Percentiles rank a stretch among this genome's conserved stretches.
Conservation (phyloP, 2,888 invertebrate species). For the Acholoe squamosa region DNA sequence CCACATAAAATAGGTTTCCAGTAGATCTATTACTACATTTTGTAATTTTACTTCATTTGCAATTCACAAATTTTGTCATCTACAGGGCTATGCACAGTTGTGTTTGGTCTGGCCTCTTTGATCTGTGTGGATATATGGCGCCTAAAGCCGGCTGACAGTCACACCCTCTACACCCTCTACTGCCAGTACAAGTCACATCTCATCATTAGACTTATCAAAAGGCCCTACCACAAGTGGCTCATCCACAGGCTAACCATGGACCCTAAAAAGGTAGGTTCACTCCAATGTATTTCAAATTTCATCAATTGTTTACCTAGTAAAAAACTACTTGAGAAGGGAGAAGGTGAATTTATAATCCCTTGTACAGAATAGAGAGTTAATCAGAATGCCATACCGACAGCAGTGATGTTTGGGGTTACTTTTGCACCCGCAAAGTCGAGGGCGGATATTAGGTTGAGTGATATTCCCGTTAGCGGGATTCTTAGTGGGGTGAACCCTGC, state of each 20-base stretch:
- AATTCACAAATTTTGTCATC: no score
- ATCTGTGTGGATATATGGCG: conserved; percentile 34
- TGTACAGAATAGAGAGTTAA: no score
- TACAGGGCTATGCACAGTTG: neutral
- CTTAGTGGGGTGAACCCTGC: no score
- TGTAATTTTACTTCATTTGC: no score
- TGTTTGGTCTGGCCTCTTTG: neutral
- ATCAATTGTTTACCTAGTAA: neutral
- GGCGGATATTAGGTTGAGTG: no score
- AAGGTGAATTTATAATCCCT: no score
- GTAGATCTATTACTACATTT: no score
- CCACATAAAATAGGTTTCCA: no score
- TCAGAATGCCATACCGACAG: no score
- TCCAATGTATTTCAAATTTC: neutral
- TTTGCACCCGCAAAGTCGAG: no score
- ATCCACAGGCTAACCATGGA: neutral
- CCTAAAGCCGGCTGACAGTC: conserved; percentile 36
- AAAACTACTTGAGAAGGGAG: neutral
- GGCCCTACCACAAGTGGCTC: neutral
- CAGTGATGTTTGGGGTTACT: no score
- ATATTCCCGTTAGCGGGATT: no score
- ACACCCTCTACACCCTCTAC: conserved; percentile 25
- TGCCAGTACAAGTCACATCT: neutral
- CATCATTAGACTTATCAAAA: neutral
- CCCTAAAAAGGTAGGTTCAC: neutral